These are phyloP conservation scores for Pseudopleuronectes americanus DNA, from an alignment of 2,797 vertebrate species.

Conservation along the genomic window DNA sequence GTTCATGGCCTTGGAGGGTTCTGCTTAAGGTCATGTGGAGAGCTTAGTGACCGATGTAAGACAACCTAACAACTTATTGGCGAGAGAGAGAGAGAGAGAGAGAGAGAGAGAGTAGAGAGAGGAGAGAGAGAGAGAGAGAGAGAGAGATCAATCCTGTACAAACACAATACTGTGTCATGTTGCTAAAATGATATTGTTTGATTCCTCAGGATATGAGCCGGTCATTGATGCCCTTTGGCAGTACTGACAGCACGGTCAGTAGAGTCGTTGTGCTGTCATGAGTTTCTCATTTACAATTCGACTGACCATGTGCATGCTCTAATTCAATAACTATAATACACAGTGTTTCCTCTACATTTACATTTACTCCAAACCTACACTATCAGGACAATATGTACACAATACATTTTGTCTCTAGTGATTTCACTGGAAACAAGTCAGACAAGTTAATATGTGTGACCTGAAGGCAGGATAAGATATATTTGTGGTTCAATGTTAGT, in stretches of 20 bases:
- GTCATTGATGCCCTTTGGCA: slow-evolving; percentile 84
- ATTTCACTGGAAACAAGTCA: background rate
- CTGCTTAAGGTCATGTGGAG: slow-evolving; percentile 16
- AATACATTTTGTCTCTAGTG: background rate
- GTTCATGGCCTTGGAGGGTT: slow-evolving; percentile 53
- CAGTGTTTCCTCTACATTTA: background rate
- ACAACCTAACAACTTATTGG: slow-evolving; percentile 44
- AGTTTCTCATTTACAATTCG: background rate
- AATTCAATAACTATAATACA: background rate
- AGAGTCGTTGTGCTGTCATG: slow-evolving; percentile 31
- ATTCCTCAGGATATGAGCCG: slow-evolving; percentile 81
- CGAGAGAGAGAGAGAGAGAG: background rate
- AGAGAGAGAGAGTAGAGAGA: no score
- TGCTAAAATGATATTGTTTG: slow-evolving; percentile 43
- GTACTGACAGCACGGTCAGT: slow-evolving; percentile 84
- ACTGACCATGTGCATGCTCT: background rate
- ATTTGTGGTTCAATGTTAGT: no score
- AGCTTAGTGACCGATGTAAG: slow-evolving; percentile 54
- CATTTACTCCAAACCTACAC: background rate
- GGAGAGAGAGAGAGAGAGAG: no score
- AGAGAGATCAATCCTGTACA: background rate
- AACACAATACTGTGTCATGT: background rate
- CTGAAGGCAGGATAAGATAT: no score
- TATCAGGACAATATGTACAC: background rate
- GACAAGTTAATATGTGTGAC: no score